Conservation (phyloP, 2,797 vertebrate genomes). For the Hypotaenidia okinawae region DNA sequence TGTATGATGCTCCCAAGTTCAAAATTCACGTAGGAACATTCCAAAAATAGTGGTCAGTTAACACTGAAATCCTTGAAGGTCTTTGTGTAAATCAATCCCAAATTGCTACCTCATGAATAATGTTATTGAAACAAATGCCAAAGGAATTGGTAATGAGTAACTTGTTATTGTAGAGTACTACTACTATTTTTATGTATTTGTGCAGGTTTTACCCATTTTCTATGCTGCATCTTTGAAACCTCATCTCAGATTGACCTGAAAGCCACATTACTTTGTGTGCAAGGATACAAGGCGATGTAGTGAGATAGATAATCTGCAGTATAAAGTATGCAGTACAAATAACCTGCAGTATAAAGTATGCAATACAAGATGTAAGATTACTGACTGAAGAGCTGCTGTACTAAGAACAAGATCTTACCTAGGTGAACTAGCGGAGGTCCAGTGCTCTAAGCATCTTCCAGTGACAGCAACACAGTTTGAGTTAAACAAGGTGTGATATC, state of each 20-base stretch:
- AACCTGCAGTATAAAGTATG: neutral
- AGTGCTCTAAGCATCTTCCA: neutral
- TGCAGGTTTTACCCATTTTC: neutral
- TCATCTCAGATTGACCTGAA: neutral
- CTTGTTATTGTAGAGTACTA: neutral
- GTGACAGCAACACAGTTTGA: neutral
- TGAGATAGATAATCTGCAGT: neutral
- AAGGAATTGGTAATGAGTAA: neutral
- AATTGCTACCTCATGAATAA: neutral
- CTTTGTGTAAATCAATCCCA: constrained; percentile 1
- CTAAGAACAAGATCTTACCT: neutral
- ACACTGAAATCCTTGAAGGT: neutral
- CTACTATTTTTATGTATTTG: neutral
- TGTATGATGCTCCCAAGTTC: neutral
- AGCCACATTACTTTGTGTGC: neutral
- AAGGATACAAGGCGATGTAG: neutral
- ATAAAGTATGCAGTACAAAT: neutral
- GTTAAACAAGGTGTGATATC: neutral
- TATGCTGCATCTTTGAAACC: neutral
- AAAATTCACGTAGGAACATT: neutral
- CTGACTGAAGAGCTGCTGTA: neutral
- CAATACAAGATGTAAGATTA: neutral
- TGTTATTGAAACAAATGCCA: neutral
- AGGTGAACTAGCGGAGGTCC: neutral
- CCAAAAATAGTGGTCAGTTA: neutral